phyloP scores from a whole-genome alignment of 2,113 vertebrate genomes.

The Megaleporinus macrocephalus region DNA sequence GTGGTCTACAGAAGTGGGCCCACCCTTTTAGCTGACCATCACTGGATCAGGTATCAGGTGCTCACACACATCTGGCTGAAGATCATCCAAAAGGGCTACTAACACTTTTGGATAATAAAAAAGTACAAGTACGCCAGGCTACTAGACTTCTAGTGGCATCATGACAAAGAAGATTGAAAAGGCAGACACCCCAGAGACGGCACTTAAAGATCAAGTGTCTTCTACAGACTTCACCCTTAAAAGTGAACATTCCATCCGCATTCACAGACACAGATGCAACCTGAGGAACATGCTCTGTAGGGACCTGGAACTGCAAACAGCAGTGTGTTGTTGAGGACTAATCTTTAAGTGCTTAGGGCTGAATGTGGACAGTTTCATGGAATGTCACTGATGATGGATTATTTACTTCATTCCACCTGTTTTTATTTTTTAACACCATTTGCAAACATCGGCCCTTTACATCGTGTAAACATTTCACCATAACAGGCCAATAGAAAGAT shows the following conservation, averaged over 20 bases:
- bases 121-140: conserved; percentile 31
- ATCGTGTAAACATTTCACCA: neutral
- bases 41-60: conserved; percentile 18
- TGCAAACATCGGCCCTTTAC: too few relatives aligned
- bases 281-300: conserved; percentile 44
- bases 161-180: conserved; percentile 33
- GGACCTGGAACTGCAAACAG: conserved; percentile 10
- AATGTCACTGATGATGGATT: too few relatives aligned
- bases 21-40: conserved; percentile 7
- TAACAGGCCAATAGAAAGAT: neutral
- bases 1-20: neutral
- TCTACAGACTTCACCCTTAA: conserved; percentile 19
- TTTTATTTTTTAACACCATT: too few relatives aligned
- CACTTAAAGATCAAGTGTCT: conserved; percentile 49
- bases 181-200: conserved; percentile 53
- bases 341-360: neutral
- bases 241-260: conserved; percentile 37
- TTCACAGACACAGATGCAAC: conserved; percentile 54
- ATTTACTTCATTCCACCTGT: too few relatives aligned
- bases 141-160: conserved; percentile 15
- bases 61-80: conserved; percentile 37
- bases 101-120: conserved; percentile 10
- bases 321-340: neutral
- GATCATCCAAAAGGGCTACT: conserved; percentile 18
- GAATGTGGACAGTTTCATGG: neutral